Evolutionary conservation across 2,888 invertebrate species (phyloP).

Genomic region (Mythimna impura): DNA sequence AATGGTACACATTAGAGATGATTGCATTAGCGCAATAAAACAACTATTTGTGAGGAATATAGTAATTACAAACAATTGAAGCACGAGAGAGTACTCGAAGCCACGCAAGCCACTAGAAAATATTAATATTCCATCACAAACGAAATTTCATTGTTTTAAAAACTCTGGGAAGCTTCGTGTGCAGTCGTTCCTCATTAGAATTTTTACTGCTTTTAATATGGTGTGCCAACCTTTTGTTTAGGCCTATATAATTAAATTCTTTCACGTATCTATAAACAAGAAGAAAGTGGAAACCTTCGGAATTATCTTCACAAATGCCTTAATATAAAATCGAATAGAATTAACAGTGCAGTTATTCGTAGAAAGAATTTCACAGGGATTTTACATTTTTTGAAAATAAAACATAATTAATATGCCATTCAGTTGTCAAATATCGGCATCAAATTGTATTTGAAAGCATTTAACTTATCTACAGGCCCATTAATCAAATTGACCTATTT

Average conservation of each 20-base stretch:
- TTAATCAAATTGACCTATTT: constrained; percentile 65
- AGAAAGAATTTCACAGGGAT: not conserved
- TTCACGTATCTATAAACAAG: constrained; percentile 36
- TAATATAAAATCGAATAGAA: constrained; percentile 33
- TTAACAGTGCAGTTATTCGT: constrained; percentile 14
- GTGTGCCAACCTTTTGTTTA: constrained; percentile 49
- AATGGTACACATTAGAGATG: constrained; percentile 30
- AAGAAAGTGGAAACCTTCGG: constrained; percentile 36
- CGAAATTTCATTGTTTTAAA: constrained; percentile 45
- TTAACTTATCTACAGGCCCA: constrained; percentile 46
- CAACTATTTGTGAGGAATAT: constrained; percentile 24
- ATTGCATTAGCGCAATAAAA: constrained; percentile 32
- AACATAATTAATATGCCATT: constrained; percentile 3
- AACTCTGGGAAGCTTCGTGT: constrained; percentile 71
- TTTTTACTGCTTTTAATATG: constrained; percentile 63
- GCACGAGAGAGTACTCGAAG: not conserved
- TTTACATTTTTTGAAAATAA: constrained; percentile 1
- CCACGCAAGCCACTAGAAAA: constrained; percentile 14
- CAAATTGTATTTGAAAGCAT: constrained; percentile 53
- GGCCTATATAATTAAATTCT: constrained; percentile 41
- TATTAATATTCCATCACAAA: constrained; percentile 19
- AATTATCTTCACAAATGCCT: constrained; percentile 18
- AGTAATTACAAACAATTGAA: constrained; percentile 21
- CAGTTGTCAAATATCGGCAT: constrained; percentile 28
- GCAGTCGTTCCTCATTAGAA: constrained; percentile 67